Evolutionary conservation across 2,797 vertebrate genomes (phyloP).

Genomic region (Sebastes flavidus): DNA sequence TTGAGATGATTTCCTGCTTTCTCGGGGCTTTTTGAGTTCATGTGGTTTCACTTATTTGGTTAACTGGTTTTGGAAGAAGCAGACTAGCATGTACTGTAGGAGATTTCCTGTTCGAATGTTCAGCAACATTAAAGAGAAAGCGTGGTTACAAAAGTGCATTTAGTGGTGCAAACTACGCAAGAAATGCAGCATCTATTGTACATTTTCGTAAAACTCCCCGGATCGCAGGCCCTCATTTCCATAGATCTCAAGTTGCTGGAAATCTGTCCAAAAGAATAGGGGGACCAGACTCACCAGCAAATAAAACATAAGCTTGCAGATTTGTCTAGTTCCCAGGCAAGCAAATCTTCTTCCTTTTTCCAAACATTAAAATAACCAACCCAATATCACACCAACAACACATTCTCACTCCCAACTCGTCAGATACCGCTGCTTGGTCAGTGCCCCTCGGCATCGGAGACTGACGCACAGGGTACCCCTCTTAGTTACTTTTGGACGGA

Average conservation of each 20-base stretch:
- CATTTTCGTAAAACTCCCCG: rapidly evolving
- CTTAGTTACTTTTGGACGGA: too few relatives aligned
- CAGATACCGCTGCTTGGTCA: too few relatives aligned
- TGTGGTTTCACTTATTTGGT: slow-evolving; percentile 15
- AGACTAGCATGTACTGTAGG: not conserved
- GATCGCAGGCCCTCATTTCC: not conserved
- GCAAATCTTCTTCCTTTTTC: not conserved
- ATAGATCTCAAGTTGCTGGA: too few relatives aligned
- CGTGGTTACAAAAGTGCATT: not conserved
- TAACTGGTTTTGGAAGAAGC: not conserved
- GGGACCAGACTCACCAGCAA: not conserved
- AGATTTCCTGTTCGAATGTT: not conserved
- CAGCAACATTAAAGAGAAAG: not conserved
- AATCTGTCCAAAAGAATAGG: too few relatives aligned
- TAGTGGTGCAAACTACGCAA: not conserved
- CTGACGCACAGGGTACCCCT: too few relatives aligned
- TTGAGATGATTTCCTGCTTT: slow-evolving; percentile 17
- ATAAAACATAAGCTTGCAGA: not conserved
- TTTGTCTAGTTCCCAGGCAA: not conserved
- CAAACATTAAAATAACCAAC: not conserved
- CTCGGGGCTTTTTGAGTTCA: not conserved
- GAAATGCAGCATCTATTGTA: not conserved
- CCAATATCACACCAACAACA: too few relatives aligned
- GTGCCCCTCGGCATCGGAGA: too few relatives aligned
- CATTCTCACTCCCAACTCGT: too few relatives aligned